phyloP scores from a whole-genome alignment of 2,888 invertebrate species.

The Lysandra coridon region DNA sequence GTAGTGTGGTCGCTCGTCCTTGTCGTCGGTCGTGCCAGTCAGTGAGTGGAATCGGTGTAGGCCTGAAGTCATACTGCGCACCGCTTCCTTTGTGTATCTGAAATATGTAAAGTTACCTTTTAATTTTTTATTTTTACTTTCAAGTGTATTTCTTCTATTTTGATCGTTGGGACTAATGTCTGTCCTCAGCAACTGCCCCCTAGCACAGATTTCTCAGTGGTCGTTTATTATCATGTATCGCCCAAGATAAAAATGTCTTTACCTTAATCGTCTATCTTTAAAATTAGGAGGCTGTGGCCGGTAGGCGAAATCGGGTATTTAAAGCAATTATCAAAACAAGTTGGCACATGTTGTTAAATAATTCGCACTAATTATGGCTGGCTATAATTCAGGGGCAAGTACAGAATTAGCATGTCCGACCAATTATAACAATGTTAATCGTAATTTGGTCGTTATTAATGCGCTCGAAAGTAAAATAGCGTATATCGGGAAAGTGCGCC shows the following conservation, averaged over 20 bases:
- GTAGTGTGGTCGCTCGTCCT: slow-evolving; percentile 52
- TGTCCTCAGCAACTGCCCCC: no score
- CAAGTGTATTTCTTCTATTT: no score
- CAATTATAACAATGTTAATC: slow-evolving; percentile 14
- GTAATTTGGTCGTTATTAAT: slow-evolving; percentile 44
- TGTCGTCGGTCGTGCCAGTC: slow-evolving; percentile 58
- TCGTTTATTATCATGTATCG: no score
- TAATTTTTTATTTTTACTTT: neutral
- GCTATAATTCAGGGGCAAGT: neutral
- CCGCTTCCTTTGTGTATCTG: slow-evolving; percentile 61
- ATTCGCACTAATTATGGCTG: neutral
- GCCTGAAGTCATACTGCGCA: slow-evolving; percentile 62
- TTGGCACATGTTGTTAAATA: no score
- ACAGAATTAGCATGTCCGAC: neutral
- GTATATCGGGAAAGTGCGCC: slow-evolving; percentile 67
- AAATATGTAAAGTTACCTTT: slow-evolving; percentile 41
- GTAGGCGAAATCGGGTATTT: no score
- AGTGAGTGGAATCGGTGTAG: slow-evolving; percentile 68
- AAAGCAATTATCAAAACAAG: no score
- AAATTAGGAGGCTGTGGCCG: no score
- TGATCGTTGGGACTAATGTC: no score
- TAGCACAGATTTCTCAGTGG: no score
- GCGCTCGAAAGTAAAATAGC: slow-evolving; percentile 78
- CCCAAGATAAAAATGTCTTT: no score
- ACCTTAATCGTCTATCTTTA: no score